phyloP scores from a whole-genome alignment of 2,888 invertebrate species.

The Pseudoips prasinana region DNA sequence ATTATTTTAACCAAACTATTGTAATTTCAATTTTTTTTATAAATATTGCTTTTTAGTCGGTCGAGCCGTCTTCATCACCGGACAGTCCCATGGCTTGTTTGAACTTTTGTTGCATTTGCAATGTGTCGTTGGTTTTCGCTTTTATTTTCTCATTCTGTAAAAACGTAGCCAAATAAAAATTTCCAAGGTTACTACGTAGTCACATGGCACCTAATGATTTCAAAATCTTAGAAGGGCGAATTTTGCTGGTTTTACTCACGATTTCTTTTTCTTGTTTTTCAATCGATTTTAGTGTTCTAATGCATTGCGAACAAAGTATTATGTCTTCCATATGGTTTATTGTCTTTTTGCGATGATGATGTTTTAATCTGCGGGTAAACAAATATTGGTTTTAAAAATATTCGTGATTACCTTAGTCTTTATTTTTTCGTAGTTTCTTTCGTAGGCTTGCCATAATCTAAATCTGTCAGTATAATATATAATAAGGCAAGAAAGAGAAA shows the following conservation, averaged over 20 bases:
- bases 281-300: conserved; percentile 58
- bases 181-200: conserved; percentile 10
- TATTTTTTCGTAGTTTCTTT: no score
- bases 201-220: conserved; percentile 22
- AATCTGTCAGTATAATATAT: no score
- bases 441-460: no score
- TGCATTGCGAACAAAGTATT: conserved; percentile 67
- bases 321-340: conserved; percentile 73
- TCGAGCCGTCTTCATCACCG: conserved; percentile 67
- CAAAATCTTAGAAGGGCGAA: conserved; percentile 9
- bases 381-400: no score
- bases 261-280: conserved; percentile 74
- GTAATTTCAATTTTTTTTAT: no score
- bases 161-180: conserved; percentile 25
- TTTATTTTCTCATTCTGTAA: conserved; percentile 71
- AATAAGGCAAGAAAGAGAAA: no score
- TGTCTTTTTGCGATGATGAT: conserved; percentile 72
- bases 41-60: conserved; percentile 62
- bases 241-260: conserved; percentile 45
- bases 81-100: conserved; percentile 72
- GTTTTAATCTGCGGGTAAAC: conserved; percentile 55
- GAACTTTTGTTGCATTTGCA: conserved; percentile 66
- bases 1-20: no score
- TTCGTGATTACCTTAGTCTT: no score
- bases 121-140: conserved; percentile 44